Evolutionary conservation across 1,140 invertebrate species (phyloP), one percentile per base, ranked within the genome.

Genomic region (Philaenus spumarius): DNA sequence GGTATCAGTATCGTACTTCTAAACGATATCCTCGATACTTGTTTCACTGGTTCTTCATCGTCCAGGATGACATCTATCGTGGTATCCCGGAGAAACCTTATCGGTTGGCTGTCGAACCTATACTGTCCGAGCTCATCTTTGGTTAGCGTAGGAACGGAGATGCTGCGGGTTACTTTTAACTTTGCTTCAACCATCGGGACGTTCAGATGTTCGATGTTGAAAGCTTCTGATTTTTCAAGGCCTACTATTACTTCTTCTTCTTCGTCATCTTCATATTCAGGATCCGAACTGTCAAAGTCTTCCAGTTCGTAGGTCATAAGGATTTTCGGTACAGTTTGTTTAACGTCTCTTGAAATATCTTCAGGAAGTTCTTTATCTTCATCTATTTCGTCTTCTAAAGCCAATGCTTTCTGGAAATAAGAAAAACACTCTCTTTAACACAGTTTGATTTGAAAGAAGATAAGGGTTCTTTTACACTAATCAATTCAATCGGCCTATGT

Each of bases 351-450:
- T 2, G 11, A 14, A 12, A 26, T 22, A 14, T 59, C 34, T 14
- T 43, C 23, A 12, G 22, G 12, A n/a, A 40, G 22, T 50, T 55
- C 45, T 5, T n/a, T n/a, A n/a, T 60, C 54, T 54, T 57, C 60
- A 17, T 55, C 50, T 34, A 50, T 46, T 23, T 52, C 46, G 23
- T 60, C 37, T 52, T 61, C 51, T 55, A 58, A 22, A 7, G 11
- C 34, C 19, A 20, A 30, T 39, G 47, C 48, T 45, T 58, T 35
- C 48, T 58, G 35, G 5, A 50, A 57, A 43, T 35, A 35, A 37
- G 17, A 19, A 47, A 2, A 7, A 52, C n/a, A n/a, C n/a, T n/a
- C n/a, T n/a, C n/a, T 23, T 17, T 19, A 19, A 19, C 11, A 14
- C 19, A 19, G 19, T 19, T 46, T 46, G 43, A 46, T n/a, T 48